These are phyloP conservation scores for Geopemphigus sp. DNA, from an alignment of 1,140 invertebrate genomes.

Conservation along the genomic window DNA sequence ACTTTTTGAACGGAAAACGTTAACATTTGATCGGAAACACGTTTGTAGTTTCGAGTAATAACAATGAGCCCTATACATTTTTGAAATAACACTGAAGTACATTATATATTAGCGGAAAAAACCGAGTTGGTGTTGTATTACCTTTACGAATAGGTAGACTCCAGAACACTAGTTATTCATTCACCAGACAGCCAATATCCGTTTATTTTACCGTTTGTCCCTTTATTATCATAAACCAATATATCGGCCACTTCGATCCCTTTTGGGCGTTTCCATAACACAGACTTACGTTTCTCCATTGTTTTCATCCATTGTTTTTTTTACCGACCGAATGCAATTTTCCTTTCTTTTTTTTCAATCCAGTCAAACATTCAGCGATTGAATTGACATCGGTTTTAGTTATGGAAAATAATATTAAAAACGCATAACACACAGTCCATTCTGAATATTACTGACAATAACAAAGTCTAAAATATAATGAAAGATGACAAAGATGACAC, in stretches of 20 bases:
- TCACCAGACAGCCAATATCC: slow-evolving; percentile 35
- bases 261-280: slow-evolving; percentile 33
- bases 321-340: not conserved
- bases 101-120: not conserved
- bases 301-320: slow-evolving; percentile 43
- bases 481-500: no score
- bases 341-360: slow-evolving; percentile 4
- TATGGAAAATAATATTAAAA: not conserved
- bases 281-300: slow-evolving; percentile 14
- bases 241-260: slow-evolving; percentile 40
- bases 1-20: not conserved
- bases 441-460: not conserved
- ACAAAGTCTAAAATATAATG: no score
- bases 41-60: not conserved
- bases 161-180: slow-evolving; percentile 38
- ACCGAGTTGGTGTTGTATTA: slow-evolving; percentile 36
- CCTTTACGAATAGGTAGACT: slow-evolving; percentile 26
- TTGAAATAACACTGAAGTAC: not conserved
- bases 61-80: slow-evolving; percentile 3
- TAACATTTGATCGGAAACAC: not conserved
- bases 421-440: not conserved
- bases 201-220: slow-evolving; percentile 38
- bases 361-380: not conserved
- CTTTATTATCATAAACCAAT: slow-evolving; percentile 36
- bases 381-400: not conserved